Conservation (phyloP, 2,888 invertebrate genomes). For the Cyclophora punctaria region DNA sequence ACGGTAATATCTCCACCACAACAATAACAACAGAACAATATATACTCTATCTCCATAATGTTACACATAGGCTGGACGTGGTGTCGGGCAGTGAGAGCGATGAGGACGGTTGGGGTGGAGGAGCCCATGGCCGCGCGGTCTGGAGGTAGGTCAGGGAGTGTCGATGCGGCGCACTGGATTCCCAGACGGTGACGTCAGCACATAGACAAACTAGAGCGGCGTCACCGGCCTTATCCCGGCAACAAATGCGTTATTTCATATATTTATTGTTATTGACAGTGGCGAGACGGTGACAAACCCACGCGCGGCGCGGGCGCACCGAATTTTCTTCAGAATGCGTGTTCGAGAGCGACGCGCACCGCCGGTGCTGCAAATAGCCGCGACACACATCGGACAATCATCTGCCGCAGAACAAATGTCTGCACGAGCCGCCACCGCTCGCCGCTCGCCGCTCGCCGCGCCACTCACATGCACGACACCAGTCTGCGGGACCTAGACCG, state of each 20-base stretch:
- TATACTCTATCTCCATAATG: too few relatives aligned
- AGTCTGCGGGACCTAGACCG: conserved; percentile 17
- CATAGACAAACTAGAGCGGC: conserved; percentile 70
- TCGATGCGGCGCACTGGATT: conserved; percentile 55
- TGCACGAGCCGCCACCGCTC: conserved; percentile 9
- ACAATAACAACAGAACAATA: too few relatives aligned
- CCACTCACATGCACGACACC: conserved; percentile 11
- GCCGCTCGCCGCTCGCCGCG: conserved; percentile 5
- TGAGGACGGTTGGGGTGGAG: conserved; percentile 13
- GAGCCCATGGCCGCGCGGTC: conserved; percentile 32
- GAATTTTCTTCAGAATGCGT: conserved; percentile 44
- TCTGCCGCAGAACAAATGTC: conserved; percentile 15
- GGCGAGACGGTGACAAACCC: conserved; percentile 71
- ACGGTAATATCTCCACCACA: too few relatives aligned
- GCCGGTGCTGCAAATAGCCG: conserved; percentile 50
- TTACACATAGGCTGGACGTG: too few relatives aligned
- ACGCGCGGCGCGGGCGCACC: conserved; percentile 46
- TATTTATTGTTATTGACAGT: conserved; percentile 70
- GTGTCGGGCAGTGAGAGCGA: conserved; percentile 2
- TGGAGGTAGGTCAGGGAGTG: conserved; percentile 70
- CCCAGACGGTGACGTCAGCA: conserved; percentile 70
- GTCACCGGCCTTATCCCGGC: conserved; percentile 63
- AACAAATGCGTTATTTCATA: conserved; percentile 64
- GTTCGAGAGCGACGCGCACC: conserved; percentile 15
- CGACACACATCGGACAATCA: conserved; percentile 10